Percentiles rank a stretch among this genome's conserved stretches.
Conservation (phyloP, 2,113 vertebrate species). For the Paedocypris sp. region DNA sequence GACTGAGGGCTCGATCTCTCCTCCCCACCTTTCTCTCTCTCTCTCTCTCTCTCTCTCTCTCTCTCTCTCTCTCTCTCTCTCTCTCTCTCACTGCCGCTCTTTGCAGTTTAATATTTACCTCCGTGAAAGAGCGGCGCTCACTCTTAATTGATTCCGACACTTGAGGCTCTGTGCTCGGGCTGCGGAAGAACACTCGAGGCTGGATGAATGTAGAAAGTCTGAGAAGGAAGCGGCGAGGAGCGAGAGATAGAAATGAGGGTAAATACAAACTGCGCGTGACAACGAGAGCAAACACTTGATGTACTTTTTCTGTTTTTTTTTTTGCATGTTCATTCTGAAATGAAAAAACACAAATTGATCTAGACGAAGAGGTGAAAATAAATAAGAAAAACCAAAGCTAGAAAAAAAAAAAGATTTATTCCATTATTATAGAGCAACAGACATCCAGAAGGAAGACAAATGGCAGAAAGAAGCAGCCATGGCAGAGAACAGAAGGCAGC, state of each 20-base stretch:
- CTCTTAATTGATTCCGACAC: conserved; percentile 82
- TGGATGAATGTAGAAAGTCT: conserved; percentile 43
- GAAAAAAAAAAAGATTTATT: too few relatives aligned
- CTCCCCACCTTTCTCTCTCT: conserved; percentile 40
- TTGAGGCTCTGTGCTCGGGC: conserved; percentile 62
- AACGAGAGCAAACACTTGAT: too few relatives aligned
- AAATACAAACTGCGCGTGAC: background rate
- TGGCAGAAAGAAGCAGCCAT: conserved; percentile 54
- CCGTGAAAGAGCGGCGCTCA: conserved; percentile 70
- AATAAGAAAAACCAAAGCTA: conserved; percentile 11
- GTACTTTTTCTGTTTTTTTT: too few relatives aligned
- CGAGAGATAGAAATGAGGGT: background rate
- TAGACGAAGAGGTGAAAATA: too few relatives aligned
- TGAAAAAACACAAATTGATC: too few relatives aligned
- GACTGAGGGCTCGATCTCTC: conserved; percentile 59
- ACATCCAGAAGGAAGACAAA: conserved; percentile 55
- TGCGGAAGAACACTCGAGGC: conserved; percentile 59
- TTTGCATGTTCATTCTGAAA: too few relatives aligned
- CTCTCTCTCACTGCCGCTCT: conserved; percentile 59
- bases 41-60: conserved; percentile 28
- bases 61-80: conserved; percentile 25
- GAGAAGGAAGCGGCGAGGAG: background rate
- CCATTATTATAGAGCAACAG: conserved; percentile 24
- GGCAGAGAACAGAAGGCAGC: conserved; percentile 51
- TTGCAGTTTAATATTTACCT: conserved; percentile 86